Conservation (phyloP, 2,797 vertebrate genomes). For the Salarias fasciatus region DNA sequence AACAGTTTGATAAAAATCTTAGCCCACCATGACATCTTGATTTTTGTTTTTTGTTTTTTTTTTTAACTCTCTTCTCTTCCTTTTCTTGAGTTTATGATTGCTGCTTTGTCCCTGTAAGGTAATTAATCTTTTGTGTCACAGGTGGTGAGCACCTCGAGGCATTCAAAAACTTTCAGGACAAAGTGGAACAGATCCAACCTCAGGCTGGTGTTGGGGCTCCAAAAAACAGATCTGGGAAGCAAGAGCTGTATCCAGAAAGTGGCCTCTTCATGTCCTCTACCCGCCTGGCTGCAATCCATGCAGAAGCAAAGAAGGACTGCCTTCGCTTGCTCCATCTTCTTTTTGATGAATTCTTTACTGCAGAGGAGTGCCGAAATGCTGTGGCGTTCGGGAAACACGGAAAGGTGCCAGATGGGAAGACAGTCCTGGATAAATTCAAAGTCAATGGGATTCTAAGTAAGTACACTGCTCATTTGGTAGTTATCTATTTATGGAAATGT, state of each 20-base stretch:
- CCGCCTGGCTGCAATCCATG: constrained; percentile 23
- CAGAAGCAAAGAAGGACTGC: constrained; percentile 34
- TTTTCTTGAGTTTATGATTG: constrained; percentile 13
- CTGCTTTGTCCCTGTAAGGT: not conserved
- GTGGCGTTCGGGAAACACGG: constrained; percentile 14
- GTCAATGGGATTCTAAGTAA: constrained; percentile 17
- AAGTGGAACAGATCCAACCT: too few relatives aligned
- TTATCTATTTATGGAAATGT: constrained; percentile 2
- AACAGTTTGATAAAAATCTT: too few relatives aligned
- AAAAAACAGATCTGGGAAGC: too few relatives aligned
- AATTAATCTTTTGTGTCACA: not conserved
- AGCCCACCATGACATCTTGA: too few relatives aligned
- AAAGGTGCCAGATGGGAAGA: constrained; percentile 22
- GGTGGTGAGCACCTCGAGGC: too few relatives aligned
- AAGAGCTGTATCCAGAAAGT: too few relatives aligned
- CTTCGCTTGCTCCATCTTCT: constrained; percentile 11
- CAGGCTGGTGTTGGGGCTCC: constrained; percentile 7
- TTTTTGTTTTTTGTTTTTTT: too few relatives aligned
- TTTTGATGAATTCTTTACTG: constrained; percentile 5
- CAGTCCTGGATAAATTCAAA: constrained; percentile 20
- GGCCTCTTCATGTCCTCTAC: constrained; percentile 26
- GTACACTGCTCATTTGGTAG: constrained; percentile 11
- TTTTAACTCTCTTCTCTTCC: too few relatives aligned
- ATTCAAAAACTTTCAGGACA: constrained; percentile 9
- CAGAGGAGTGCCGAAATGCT: constrained; percentile 14